Percentiles rank a stretch among this genome's conserved stretches.
Evolutionary conservation across 2,888 invertebrate species (phyloP).

Genomic region (Drosophila gaucha): DNA sequence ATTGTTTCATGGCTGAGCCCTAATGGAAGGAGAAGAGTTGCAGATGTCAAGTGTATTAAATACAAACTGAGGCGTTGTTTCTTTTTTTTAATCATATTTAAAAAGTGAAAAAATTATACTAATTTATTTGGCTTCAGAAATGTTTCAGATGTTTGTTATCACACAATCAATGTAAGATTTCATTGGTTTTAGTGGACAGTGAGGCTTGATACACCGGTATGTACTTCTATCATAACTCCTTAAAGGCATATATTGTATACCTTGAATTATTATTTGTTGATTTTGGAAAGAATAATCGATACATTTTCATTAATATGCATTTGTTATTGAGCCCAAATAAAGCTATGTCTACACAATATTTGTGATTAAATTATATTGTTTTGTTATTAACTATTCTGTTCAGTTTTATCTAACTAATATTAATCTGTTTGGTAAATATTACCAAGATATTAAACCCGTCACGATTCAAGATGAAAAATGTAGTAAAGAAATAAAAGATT

Average conservation of each 20-base stretch:
- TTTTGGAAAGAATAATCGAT: constrained; percentile 66
- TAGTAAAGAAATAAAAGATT: not conserved
- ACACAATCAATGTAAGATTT: constrained; percentile 35
- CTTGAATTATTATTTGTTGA: constrained; percentile 13
- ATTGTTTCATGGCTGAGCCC: constrained; percentile 35
- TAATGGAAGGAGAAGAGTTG: constrained; percentile 41
- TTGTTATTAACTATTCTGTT: too few species aligned
- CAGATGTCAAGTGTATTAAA: constrained; percentile 41
- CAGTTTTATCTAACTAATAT: too few species aligned
- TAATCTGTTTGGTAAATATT: too few species aligned
- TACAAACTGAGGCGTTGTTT: constrained; percentile 26
- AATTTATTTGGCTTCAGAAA: constrained; percentile 56
- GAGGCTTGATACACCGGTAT: constrained; percentile 49
- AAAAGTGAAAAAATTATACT: constrained; percentile 34
- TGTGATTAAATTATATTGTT: constrained; percentile 18
- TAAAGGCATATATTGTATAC: constrained; percentile 18
- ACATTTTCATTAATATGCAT: constrained; percentile 42
- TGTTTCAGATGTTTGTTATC: constrained; percentile 53
- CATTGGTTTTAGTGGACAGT: constrained; percentile 48
- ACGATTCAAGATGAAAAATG: too few species aligned
- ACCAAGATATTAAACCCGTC: too few species aligned
- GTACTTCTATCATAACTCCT: constrained; percentile 69
- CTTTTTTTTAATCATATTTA: constrained; percentile 15
- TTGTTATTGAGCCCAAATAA: constrained; percentile 51
- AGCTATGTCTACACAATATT: constrained; percentile 53